These are phyloP conservation scores for Physella acuta DNA, from an alignment of 1,140 invertebrate genomes.

Conservation along the genomic window DNA sequence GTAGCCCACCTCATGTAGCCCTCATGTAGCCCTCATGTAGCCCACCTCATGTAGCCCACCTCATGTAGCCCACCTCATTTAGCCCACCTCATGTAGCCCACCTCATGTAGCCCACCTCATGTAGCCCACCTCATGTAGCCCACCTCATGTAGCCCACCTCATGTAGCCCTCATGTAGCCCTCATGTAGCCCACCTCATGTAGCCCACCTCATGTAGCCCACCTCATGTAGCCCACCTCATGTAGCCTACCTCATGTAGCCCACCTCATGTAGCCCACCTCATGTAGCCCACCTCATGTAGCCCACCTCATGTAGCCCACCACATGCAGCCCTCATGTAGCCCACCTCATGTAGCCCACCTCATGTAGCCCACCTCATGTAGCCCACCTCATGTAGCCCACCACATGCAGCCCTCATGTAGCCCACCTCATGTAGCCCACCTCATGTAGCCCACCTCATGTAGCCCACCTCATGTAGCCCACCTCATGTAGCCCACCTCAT, in stretches of 20 bases:
- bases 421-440: too few species aligned
- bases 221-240: too few species aligned
- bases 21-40: neutral
- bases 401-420: neutral
- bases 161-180: neutral
- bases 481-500: too few species aligned
- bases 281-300: neutral
- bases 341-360: neutral
- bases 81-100: neutral
- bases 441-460: neutral
- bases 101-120: neutral
- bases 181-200: too few species aligned
- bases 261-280: too few species aligned
- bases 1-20: neutral
- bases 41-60: neutral
- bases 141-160: too few species aligned
- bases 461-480: constrained; percentile 3
- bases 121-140: too few species aligned
- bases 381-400: too few species aligned
- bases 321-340: neutral
- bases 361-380: too few species aligned
- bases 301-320: neutral
- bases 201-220: too few species aligned
- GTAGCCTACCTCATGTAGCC: constrained; percentile 3
- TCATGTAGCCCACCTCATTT: neutral